A percentile compares a stretch with the other conserved stretches of the same genome.
Evolutionary conservation across 2,113 vertebrate genomes (phyloP).

Genomic region (Tetrax tetrax): DNA sequence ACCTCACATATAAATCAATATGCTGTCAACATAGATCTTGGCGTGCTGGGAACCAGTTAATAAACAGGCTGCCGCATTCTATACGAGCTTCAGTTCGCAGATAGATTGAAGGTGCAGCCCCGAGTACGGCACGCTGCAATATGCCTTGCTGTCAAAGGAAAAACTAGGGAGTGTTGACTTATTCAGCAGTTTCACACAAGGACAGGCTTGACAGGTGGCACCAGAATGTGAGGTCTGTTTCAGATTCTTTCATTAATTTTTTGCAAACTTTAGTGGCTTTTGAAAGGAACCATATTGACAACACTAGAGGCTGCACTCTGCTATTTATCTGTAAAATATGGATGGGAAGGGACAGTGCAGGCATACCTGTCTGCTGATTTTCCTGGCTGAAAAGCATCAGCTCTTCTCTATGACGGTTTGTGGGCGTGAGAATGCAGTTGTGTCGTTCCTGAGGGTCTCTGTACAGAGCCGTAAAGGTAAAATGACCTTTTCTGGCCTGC

Average conservation of each 20-base stretch:
- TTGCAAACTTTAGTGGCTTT: slow-evolving; percentile 58
- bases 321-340: background rate
- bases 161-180: slow-evolving; percentile 48
- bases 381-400: background rate
- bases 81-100: background rate
- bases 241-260: slow-evolving; percentile 62
- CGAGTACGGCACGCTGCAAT: slow-evolving; percentile 28
- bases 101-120: slow-evolving; percentile 29
- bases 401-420: background rate
- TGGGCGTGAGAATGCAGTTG: background rate
- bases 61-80: background rate
- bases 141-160: slow-evolving; percentile 55
- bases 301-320: background rate
- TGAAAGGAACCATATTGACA: slow-evolving; percentile 63
- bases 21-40: background rate
- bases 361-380: background rate
- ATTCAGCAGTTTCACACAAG: slow-evolving; percentile 68
- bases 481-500: background rate
- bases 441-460: background rate
- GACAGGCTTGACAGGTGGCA: slow-evolving; percentile 67
- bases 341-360: background rate
- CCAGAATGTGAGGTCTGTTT: slow-evolving; percentile 65
- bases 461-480: background rate
- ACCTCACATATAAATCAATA: background rate
- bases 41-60: background rate